These are phyloP conservation scores for Branchipolynoe longqiensis DNA, from an alignment of 2,888 invertebrate species.

Conservation along the genomic window DNA sequence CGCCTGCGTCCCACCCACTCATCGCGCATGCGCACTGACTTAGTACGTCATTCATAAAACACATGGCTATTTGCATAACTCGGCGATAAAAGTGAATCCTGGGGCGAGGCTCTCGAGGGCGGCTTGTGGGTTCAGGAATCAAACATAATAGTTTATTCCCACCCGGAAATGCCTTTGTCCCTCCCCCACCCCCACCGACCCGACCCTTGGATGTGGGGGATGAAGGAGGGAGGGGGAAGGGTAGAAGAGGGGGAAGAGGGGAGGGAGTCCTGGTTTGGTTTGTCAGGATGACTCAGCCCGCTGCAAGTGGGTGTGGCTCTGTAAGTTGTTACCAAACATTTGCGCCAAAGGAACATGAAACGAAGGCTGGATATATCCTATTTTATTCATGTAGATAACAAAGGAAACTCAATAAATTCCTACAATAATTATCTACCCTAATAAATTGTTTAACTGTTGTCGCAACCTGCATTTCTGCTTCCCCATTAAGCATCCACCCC, in stretches of 20 bases:
- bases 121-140: slow-evolving; percentile 37
- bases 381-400: too few species aligned
- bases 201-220: neutral
- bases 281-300: neutral
- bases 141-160: slow-evolving; percentile 28
- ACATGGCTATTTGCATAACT: slow-evolving; percentile 15
- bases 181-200: neutral
- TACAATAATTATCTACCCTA: too few species aligned
- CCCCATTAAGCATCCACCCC: too few species aligned
- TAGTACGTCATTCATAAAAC: slow-evolving; percentile 21
- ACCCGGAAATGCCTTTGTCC: neutral
- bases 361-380: too few species aligned
- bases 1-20: too few species aligned
- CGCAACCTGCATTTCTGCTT: too few species aligned
- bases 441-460: too few species aligned
- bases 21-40: too few species aligned
- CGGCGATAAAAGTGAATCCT: slow-evolving; percentile 1
- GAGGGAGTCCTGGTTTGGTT: neutral
- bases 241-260: neutral
- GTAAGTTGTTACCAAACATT: too few species aligned
- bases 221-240: neutral
- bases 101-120: neutral
- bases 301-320: neutral
- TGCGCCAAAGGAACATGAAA: too few species aligned
- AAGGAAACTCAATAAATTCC: too few species aligned